Percentiles rank a stretch among this genome's conserved stretches.
phyloP scores from a whole-genome alignment of 2,797 vertebrate genomes.

The Carduelis carduelis region DNA sequence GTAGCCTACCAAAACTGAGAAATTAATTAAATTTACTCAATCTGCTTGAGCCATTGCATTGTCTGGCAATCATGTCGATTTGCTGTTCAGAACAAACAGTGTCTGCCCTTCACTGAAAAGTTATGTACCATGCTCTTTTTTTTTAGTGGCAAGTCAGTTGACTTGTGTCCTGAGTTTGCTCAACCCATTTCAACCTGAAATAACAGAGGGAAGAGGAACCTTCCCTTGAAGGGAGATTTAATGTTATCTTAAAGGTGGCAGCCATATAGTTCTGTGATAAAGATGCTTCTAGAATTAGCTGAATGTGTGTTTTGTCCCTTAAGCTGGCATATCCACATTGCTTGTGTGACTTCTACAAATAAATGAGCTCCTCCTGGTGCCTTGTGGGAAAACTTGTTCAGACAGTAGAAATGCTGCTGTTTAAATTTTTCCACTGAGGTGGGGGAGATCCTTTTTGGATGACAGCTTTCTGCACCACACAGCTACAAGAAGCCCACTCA shows the following conservation, averaged over 20 bases:
- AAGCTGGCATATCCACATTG: neutral
- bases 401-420: neutral
- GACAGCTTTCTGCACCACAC: neutral
- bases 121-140: neutral
- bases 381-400: neutral
- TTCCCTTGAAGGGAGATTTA: neutral
- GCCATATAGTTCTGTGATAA: neutral
- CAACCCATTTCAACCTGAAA: neutral
- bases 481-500: neutral
- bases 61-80: neutral
- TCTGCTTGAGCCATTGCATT: neutral
- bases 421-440: neutral
- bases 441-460: neutral
- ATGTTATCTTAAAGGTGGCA: neutral
- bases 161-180: neutral
- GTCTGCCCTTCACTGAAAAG: neutral
- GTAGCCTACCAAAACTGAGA: neutral
- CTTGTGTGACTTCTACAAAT: neutral
- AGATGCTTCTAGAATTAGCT: neutral
- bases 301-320: neutral
- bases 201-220: neutral
- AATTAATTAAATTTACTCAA: neutral
- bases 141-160: neutral
- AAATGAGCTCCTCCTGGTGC: neutral
- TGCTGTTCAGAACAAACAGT: neutral